Evolutionary conservation across 92 coral and sea anemone species (phyloP), one percentile per base, ranked within the genome.

Genomic region (Porites evermanni): DNA sequence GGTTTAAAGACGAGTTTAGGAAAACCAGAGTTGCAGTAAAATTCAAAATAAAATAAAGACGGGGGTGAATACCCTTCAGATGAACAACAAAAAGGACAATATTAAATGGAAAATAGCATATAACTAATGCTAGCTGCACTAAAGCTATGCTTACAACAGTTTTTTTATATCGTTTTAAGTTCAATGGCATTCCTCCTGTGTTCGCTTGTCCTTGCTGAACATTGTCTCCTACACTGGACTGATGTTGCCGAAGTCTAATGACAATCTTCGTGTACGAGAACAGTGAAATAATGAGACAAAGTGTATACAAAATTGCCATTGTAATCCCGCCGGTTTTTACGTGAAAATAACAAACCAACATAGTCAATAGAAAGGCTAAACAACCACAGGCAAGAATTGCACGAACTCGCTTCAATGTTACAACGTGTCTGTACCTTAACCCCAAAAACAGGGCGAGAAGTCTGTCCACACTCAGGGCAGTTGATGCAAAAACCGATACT

Each of bases 101-200:
- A 29, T 0, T 29, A 29, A 0, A 29, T 0, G 32, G 32, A 29
- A 29, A 29, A 29, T 29, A 29, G 32, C 32, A 29, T 29, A 2
- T 29, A 29, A 29, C 54, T 77, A 60, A 60, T 24, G 68, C 64
- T n/a, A 77, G 61, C 81, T 77, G 81, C 47, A 60, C 70, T 17
- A 53, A 77, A 6, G 54, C 53, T 77, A 77, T 60, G 26, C 70
- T 61, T 7, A 69, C 60, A 26, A 77, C 70, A 7, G 68, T 60
- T 53, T 60, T 77, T 67, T 60, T 77, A 69, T 77, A 77, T 38
- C 24, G 44, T 32, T 23, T 70, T 2, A 18, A 10, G 14, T 60
- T 58, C 56, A 77, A 26, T 16, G 69, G 53, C 7, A 16, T 29
- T 61, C 56, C 70, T 8, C 16, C 24, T 9, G 16, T 53, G 24